Conservation (phyloP, 1,140 invertebrate genomes). For the Drosophila littoralis region DNA sequence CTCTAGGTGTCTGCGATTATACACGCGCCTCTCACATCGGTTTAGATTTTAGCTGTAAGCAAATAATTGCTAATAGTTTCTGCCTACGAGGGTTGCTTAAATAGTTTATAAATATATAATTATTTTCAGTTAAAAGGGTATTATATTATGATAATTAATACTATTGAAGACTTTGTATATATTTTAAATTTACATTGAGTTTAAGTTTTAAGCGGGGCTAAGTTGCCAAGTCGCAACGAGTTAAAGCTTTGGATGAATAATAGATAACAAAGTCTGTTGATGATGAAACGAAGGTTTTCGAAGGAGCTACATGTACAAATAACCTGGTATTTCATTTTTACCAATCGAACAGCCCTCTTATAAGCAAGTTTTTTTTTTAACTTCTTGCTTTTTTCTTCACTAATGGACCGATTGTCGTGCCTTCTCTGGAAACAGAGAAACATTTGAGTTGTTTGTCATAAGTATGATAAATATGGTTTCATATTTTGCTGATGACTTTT, state of each 20-base stretch:
- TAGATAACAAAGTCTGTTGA: too few relatives aligned
- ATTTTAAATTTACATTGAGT: too few relatives aligned
- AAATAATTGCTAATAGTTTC: slow-evolving; percentile 39
- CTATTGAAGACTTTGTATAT: too few relatives aligned
- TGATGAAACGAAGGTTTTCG: too few relatives aligned
- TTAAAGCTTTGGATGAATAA: too few relatives aligned
- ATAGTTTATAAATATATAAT: neutral
- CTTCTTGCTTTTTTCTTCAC: slow-evolving; percentile 10
- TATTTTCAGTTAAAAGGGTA: too few relatives aligned
- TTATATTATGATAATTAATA: too few relatives aligned
- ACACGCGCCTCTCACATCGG: slow-evolving; percentile 44
- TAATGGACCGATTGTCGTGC: slow-evolving; percentile 24
- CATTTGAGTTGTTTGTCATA: slow-evolving; percentile 30
- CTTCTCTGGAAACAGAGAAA: slow-evolving; percentile 17
- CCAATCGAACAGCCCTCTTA: neutral
- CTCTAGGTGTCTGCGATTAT: slow-evolving; percentile 42
- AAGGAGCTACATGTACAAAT: too few relatives aligned
- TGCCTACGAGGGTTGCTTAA: slow-evolving; percentile 7
- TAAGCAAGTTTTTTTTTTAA: neutral
- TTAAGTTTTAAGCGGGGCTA: too few relatives aligned
- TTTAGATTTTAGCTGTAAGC: slow-evolving; percentile 35
- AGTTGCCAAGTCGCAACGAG: too few relatives aligned
- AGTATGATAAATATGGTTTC: slow-evolving; percentile 42
- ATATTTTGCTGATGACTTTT: slow-evolving; percentile 23
- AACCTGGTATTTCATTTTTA: neutral